Percentiles rank a stretch among this genome's conserved stretches.
These are phyloP conservation scores for Xiphophorus hellerii DNA, from an alignment of 2,113 vertebrate species.

Conservation along the genomic window DNA sequence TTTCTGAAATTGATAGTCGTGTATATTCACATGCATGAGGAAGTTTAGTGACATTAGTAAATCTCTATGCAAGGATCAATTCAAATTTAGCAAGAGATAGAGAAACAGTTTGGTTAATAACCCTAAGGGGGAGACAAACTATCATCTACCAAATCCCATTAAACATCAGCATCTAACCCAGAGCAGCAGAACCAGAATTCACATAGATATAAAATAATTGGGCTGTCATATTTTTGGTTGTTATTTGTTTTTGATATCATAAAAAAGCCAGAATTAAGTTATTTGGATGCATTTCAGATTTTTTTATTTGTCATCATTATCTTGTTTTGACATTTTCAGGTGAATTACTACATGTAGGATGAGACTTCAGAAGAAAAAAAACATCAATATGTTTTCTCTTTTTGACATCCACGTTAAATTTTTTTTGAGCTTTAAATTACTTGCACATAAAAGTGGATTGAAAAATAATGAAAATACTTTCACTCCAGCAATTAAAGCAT, in stretches of 20 bases:
- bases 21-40: conserved; percentile 6
- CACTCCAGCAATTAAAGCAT: neutral
- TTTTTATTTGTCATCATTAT: neutral
- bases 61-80: neutral
- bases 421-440: no score
- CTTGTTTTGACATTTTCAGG: neutral
- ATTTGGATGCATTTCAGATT: neutral
- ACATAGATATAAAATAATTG: conserved; percentile 1
- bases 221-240: neutral
- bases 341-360: neutral
- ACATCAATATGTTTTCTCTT: neutral
- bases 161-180: conserved; percentile 5
- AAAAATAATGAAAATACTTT: no score
- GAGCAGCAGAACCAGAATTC: neutral
- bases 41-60: neutral
- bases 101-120: conserved; percentile 64
- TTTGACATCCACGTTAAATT: neutral
- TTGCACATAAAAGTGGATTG: no score
- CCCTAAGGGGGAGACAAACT: conserved; percentile 79
- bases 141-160: conserved; percentile 51
- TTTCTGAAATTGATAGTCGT: neutral
- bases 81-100: neutral
- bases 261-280: neutral
- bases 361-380: neutral
- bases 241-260: neutral